phyloP scores from a whole-genome alignment of 2,113 vertebrate genomes.

The Nestor notabilis region DNA sequence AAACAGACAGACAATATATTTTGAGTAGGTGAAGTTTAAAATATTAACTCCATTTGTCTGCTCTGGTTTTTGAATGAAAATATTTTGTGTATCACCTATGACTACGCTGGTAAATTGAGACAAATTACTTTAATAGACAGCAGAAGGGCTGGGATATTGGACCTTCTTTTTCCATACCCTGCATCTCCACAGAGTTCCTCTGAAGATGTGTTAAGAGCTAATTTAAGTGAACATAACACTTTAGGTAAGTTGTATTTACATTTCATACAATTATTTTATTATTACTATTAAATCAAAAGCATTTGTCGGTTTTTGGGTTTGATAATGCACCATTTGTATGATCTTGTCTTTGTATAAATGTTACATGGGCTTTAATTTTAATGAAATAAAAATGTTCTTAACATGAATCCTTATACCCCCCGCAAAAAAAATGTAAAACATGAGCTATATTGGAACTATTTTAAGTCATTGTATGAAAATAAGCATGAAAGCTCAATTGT shows the following conservation, averaged over 20 bases:
- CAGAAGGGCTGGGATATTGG: neutral
- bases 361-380: neutral
- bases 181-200: neutral
- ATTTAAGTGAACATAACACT: neutral
- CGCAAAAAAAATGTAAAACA: neutral
- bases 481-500: neutral
- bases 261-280: neutral
- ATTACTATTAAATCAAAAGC: neutral
- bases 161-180: neutral
- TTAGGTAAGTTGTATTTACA: neutral
- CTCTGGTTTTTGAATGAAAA: neutral
- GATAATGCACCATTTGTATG: neutral
- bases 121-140: neutral
- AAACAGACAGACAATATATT: slow-evolving; percentile 1
- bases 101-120: neutral
- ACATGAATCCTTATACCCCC: neutral
- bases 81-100: neutral
- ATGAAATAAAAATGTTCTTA: neutral
- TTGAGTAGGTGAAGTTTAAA: neutral
- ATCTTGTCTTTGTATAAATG: neutral
- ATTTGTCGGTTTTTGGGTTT: neutral
- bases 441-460: neutral
- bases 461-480: neutral
- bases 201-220: neutral
- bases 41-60: neutral